These are phyloP conservation scores for Oscheius sp. DNA, from an alignment of 2,888 invertebrate species.

Conservation along the genomic window DNA sequence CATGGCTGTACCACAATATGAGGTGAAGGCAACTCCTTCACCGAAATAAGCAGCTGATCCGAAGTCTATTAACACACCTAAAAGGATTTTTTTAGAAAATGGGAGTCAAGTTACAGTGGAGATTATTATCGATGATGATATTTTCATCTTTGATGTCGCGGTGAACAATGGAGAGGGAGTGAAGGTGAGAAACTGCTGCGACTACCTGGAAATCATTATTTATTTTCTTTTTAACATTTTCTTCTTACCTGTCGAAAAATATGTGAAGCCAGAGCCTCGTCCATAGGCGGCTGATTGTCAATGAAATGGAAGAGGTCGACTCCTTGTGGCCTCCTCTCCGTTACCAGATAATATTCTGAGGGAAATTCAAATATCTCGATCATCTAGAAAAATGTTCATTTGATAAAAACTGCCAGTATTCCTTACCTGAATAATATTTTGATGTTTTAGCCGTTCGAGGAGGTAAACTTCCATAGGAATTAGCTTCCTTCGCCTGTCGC, in stretches of 20 bases:
- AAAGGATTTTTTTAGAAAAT: conserved; percentile 64
- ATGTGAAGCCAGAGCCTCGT: conserved; percentile 81
- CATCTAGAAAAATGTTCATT: conserved; percentile 75
- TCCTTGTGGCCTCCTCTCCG: conserved; percentile 83
- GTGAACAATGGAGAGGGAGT: conserved; percentile 12
- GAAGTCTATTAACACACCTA: conserved; percentile 80
- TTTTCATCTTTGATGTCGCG: conserved; percentile 13
- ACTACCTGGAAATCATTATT: conserved; percentile 81
- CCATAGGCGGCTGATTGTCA: conserved; percentile 80
- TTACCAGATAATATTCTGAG: conserved; percentile 82
- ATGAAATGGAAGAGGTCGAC: conserved; percentile 86
- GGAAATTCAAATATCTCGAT: conserved; percentile 82
- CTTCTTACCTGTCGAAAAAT: conserved; percentile 82
- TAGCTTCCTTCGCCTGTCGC: conserved; percentile 73
- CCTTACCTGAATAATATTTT: conserved; percentile 79
- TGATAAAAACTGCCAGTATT: neutral
- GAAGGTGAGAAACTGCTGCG: conserved; percentile 78
- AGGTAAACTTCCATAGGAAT: conserved; percentile 81
- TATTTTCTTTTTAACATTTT: no score
- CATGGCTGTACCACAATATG: conserved; percentile 84
- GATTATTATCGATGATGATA: conserved; percentile 74
- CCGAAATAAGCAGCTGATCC: conserved; percentile 81
- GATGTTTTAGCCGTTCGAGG: conserved; percentile 80
- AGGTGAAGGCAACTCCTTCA: conserved; percentile 80
- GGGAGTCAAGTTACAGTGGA: conserved; percentile 77